A percentile compares a stretch with the other conserved stretches of the same genome.
These are phyloP conservation scores for Cephus pygmeus DNA, from an alignment of 2,888 invertebrate species.

Conservation along the genomic window DNA sequence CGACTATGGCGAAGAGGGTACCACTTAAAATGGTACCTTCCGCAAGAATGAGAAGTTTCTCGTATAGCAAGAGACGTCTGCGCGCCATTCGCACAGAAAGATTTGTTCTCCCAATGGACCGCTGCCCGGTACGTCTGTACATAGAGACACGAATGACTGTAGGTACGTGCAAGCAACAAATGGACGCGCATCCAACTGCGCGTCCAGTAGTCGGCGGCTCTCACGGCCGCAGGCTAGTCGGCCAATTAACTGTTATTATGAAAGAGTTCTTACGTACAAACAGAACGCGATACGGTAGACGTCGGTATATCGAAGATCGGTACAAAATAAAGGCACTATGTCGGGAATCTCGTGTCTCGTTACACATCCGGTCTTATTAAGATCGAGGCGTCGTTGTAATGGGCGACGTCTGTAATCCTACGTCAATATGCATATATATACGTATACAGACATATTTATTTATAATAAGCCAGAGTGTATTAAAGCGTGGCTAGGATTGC, in stretches of 20 bases:
- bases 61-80: no score
- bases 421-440: no score
- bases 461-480: no score
- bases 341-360: no score
- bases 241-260: conserved; percentile 57
- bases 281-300: conserved; percentile 19
- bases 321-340: no score
- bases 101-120: background rate
- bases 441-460: no score
- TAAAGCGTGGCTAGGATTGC: no score
- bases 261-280: conserved; percentile 50
- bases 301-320: no score
- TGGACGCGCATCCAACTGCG: conserved; percentile 34
- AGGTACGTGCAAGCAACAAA: background rate
- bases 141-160: background rate
- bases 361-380: no score
- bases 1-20: background rate
- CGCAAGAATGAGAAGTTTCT: conserved; percentile 4
- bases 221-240: conserved; percentile 45
- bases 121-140: background rate
- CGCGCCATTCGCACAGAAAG: no score
- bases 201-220: conserved; percentile 38
- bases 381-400: no score
- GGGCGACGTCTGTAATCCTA: no score
- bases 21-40: conserved; percentile 2